A percentile compares a stretch with the other conserved stretches of the same genome.
Conservation (phyloP, 2,797 vertebrate species). For the Champsocephalus esox region DNA sequence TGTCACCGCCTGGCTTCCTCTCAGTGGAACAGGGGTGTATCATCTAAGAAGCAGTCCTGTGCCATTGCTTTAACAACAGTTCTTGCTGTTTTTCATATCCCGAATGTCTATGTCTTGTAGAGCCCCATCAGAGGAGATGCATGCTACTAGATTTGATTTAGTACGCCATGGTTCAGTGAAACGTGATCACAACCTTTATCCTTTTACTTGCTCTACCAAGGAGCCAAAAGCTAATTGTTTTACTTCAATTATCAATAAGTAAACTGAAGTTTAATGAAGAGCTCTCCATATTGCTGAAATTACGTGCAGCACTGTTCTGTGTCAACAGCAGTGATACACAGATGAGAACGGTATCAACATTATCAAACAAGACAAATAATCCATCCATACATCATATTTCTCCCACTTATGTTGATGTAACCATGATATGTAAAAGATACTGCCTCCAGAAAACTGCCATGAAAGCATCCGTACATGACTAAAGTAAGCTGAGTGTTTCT, state of each 20-base stretch:
- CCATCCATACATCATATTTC: too few species aligned
- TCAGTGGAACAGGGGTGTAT: slow-evolving; percentile 35
- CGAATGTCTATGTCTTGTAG: slow-evolving; percentile 25
- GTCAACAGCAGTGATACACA: too few species aligned
- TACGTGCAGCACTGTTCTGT: neutral
- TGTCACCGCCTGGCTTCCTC: slow-evolving; percentile 21
- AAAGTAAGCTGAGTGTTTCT: too few species aligned
- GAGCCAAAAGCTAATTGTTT: slow-evolving; percentile 19
- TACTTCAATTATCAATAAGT: neutral
- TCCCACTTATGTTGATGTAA: too few species aligned
- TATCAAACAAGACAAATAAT: too few species aligned
- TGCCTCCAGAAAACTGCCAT: too few species aligned
- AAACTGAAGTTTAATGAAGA: neutral
- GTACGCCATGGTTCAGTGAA: slow-evolving; percentile 27
- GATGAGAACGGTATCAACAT: too few species aligned
- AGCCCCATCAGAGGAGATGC: slow-evolving; percentile 25
- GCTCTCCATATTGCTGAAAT: slow-evolving; percentile 16
- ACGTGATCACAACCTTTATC: slow-evolving; percentile 37
- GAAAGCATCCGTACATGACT: too few species aligned
- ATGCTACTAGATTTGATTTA: slow-evolving; percentile 51
- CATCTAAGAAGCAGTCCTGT: slow-evolving; percentile 29
- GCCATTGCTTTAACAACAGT: slow-evolving; percentile 21
- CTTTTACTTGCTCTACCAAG: neutral
- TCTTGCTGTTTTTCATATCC: slow-evolving; percentile 22
- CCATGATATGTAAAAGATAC: too few species aligned